Base-by-base conservation (phyloP, 2,797 vertebrate genomes). In the Pteronotus mesoamericanus region DNA sequence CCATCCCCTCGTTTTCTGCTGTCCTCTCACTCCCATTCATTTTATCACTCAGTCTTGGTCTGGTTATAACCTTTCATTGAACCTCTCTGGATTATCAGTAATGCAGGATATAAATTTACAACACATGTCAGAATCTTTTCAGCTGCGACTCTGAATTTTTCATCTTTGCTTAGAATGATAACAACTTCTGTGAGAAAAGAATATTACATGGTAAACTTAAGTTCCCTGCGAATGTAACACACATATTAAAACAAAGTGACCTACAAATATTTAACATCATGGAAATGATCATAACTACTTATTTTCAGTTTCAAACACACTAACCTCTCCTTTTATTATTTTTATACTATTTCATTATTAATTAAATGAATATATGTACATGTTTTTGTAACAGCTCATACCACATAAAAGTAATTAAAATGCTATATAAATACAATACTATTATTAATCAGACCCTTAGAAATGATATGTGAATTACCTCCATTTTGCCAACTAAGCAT, bases 101-200 rank as follows among this genome's bases (percentile, higher is more conserved):
- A 97, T 88, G 71, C 78, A 95, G 61, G 83, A 91, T 94, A 94
- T 97, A 98, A 97, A 96, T 97, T 96, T 96, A 95, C 55, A 97
- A 94, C 89, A 96, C 72, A 94, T 42, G 87, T 97, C 96, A 97
- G 55, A 94, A 97, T 95, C 93, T 93, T 97, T 96, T 92, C 92
- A 86, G 96, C 71, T 94, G 91, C 85, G 89, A 97, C 97, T 94
- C 91, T 97, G 95, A 96, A 96, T 95, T 94, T 93, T 95, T 97
- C 94, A 95, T 95, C 94, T 97, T 95, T 93, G 78, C 86, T 96
- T 95, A 95, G 64, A 96, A 95, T 53, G 66, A 85, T 90, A 95
- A 89, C 66, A 93, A 89, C 82, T 92, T 94, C 42, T 96, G 1
- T 78, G n/a, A 95, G 48, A 85, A 96, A 91, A 84, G 55, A 94